Evolutionary conservation across 1,140 invertebrate species (phyloP).

Genomic region (Caenorhabditis remanei): DNA sequence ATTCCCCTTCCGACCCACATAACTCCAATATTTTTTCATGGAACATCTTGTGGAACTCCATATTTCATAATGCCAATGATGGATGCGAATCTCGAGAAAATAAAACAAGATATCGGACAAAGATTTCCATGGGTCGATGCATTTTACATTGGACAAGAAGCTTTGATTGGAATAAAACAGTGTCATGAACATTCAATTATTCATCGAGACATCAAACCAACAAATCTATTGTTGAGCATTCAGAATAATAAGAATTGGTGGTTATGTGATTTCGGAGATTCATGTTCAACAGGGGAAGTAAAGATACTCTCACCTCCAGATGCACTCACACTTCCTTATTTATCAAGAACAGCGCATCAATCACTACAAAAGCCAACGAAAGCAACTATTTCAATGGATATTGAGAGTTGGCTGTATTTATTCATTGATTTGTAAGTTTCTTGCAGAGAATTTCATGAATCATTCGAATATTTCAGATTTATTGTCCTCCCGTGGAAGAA

Average conservation of each 20-base stretch:
- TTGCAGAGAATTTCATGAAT: background rate
- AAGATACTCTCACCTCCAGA: constrained; percentile 44
- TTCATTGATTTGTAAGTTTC: constrained; percentile 16
- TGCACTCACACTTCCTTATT: constrained; percentile 16
- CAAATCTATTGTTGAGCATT: background rate
- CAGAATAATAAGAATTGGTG: background rate
- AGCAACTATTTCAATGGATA: constrained; percentile 34
- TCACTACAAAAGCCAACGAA: background rate
- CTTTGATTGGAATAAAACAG: background rate
- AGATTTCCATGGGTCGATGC: background rate
- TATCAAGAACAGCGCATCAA: background rate
- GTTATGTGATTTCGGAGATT: constrained; percentile 19
- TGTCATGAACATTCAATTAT: constrained; percentile 14
- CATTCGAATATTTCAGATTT: background rate
- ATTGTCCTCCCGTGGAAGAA: constrained; percentile 13
- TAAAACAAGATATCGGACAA: constrained; percentile 1
- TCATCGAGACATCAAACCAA: constrained; percentile 47
- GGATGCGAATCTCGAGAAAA: constrained; percentile 27
- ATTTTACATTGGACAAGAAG: constrained; percentile 27
- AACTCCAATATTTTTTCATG: background rate
- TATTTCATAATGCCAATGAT: constrained; percentile 2
- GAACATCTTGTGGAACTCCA: background rate
- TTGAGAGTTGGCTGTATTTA: constrained; percentile 17
- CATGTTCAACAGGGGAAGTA: background rate
- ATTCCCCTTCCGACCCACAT: background rate